Base-by-base conservation (phyloP, 2,888 invertebrate species). In the Epinotia brunnichana region DNA sequence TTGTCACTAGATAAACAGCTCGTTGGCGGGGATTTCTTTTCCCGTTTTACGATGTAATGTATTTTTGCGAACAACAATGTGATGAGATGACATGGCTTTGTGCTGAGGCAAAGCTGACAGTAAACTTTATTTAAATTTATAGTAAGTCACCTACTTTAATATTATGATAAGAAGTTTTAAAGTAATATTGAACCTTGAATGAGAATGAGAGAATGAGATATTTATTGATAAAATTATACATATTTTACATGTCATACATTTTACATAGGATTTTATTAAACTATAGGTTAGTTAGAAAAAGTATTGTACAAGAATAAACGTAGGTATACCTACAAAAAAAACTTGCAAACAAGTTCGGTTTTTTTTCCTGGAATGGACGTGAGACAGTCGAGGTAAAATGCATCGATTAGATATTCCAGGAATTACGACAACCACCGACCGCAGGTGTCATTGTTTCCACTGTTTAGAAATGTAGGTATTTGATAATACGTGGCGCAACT, bases 21-120 rank as follows among this genome's bases (percentile, higher is more conserved):
- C 76, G 72, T 76, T 76, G 70, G 74, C 60, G 69, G 77, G 76
- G 76, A 76, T 79, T 79, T 77, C 74, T 76, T 79, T 77, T 78
- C 74, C 77, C 76, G 74, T 78, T 78, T 78, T 74, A 74, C 74
- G 71, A 73, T 74, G 75, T 75, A 71, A 74, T 78, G 76, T 80
- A 70, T 76, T 73, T 76, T 77, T 78, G 76, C 75, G 56, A 74
- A 77, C 70, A 80, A 76, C 75, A 76, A 74, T 57, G 72, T 71
- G 75, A 61, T 61, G 61, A 48, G 72, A 61, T 61, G 56, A 39
- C 67, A 61, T 44, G 67, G 72, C 56, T 72, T 72, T 72, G 56
- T 62, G 62, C 44, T 44, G 76, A 74, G 74, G 62, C 73, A 60
- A 76, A 60, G 64, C 70, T 75, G 54, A 63, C 59, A 70, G 61